These are phyloP conservation scores for Brachylomia viminalis DNA, from an alignment of 2,888 invertebrate genomes.

Conservation along the genomic window DNA sequence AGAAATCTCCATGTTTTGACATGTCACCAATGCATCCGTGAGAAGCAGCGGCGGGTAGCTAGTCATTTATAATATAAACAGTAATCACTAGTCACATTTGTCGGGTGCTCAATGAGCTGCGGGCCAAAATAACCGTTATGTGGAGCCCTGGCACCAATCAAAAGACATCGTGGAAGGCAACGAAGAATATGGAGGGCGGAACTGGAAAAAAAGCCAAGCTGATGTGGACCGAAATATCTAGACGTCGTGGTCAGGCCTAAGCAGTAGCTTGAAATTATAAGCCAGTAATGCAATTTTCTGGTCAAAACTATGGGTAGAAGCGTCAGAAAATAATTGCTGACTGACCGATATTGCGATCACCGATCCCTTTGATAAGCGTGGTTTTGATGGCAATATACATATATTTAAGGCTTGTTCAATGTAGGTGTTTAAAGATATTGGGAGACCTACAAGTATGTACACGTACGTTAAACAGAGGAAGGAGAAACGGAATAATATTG, in stretches of 20 bases:
- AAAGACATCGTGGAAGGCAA: too few species aligned
- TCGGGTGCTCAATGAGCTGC: neutral
- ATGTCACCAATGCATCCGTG: neutral
- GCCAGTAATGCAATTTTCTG: neutral
- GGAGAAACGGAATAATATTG: neutral
- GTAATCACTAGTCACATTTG: neutral
- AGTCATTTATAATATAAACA: constrained; percentile 3
- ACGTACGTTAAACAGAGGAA: neutral
- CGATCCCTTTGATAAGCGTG: neutral
- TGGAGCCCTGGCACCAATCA: too few species aligned
- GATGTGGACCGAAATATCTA: neutral
- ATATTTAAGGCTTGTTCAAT: neutral
- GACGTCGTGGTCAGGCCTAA: neutral
- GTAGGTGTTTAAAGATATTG: neutral
- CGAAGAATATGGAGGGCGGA: too few species aligned
- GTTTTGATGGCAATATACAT: neutral
- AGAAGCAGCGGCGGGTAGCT: neutral
- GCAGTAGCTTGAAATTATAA: neutral
- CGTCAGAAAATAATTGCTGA: neutral
- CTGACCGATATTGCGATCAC: neutral
- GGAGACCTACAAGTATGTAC: neutral
- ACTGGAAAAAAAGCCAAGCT: neutral
- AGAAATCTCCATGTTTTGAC: neutral
- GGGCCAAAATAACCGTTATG: neutral
- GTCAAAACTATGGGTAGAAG: too few species aligned